A percentile compares a stretch with the other conserved stretches of the same genome.
Evolutionary conservation across 2,797 vertebrate species (phyloP).

Genomic region (Esox masquinongy): DNA sequence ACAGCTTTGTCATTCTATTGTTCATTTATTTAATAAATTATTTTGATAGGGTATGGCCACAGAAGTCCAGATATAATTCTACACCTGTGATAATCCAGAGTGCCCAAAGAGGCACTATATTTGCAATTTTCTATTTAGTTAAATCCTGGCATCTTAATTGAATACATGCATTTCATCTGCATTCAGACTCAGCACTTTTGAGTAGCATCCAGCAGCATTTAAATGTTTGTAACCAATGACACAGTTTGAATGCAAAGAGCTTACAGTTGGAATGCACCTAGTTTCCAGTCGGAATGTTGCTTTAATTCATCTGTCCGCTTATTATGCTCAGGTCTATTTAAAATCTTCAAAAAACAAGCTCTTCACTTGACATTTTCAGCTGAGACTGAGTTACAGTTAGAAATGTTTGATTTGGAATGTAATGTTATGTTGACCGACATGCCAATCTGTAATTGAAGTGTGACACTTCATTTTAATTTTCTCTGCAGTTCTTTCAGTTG

Average conservation of each 20-base stretch:
- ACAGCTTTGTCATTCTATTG: too few relatives aligned
- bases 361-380: background rate
- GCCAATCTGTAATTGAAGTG: background rate
- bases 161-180: constrained; percentile 63
- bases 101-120: too few relatives aligned
- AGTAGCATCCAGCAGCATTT: constrained; percentile 36
- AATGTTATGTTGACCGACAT: background rate
- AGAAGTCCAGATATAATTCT: too few relatives aligned
- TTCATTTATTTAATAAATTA: too few relatives aligned
- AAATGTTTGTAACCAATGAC: constrained; percentile 37
- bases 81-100: too few relatives aligned
- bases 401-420: background rate
- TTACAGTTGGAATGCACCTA: constrained; percentile 49
- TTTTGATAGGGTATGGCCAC: too few relatives aligned
- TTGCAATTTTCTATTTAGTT: too few relatives aligned
- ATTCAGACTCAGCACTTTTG: constrained; percentile 60
- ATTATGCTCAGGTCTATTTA: background rate
- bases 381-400: background rate
- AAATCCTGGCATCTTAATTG: constrained; percentile 48
- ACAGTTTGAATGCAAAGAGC: constrained; percentile 48
- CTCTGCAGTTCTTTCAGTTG: constrained; percentile 12
- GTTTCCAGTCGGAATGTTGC: constrained; percentile 56
- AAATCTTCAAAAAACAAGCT: background rate
- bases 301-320: constrained; percentile 29
- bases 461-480: background rate